Conservation (phyloP, 2,888 invertebrate species). For the Pristionchus arcanus region DNA sequence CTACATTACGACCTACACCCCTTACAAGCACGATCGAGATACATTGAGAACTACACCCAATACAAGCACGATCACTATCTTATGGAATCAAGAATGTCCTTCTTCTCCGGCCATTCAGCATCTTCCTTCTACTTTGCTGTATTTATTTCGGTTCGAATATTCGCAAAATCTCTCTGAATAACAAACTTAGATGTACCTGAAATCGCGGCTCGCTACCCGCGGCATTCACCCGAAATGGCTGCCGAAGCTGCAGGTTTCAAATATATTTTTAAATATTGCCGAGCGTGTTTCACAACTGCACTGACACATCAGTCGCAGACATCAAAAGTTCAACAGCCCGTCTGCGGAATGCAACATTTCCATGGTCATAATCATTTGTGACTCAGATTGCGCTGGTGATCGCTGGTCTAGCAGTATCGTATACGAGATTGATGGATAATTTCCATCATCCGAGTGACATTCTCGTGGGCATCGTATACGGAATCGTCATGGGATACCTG, state of each 20-base stretch:
- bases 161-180: background rate
- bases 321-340: background rate
- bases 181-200: conserved; percentile 62
- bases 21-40: background rate
- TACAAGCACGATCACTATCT: conserved; percentile 17
- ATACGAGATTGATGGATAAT: conserved; percentile 92
- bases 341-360: background rate
- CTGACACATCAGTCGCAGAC: background rate
- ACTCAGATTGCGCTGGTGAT: conserved; percentile 37
- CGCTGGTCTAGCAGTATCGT: conserved; percentile 59
- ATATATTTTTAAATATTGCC: too few relatives aligned
- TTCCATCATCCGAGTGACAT: conserved; percentile 99
- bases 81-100: conserved; percentile 67
- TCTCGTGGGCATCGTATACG: conserved; percentile 85
- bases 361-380: background rate
- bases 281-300: too few relatives aligned
- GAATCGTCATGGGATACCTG: conserved; percentile 79
- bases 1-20: background rate
- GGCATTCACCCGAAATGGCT: conserved; percentile 58
- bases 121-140: conserved; percentile 67
- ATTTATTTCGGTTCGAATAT: conserved; percentile 61
- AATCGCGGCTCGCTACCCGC: conserved; percentile 62
- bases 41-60: conserved; percentile 7
- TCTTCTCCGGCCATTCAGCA: conserved; percentile 72
- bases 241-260: background rate